Conservation (phyloP, 2,888 invertebrate genomes). For the Nemotelus nigrinus region DNA sequence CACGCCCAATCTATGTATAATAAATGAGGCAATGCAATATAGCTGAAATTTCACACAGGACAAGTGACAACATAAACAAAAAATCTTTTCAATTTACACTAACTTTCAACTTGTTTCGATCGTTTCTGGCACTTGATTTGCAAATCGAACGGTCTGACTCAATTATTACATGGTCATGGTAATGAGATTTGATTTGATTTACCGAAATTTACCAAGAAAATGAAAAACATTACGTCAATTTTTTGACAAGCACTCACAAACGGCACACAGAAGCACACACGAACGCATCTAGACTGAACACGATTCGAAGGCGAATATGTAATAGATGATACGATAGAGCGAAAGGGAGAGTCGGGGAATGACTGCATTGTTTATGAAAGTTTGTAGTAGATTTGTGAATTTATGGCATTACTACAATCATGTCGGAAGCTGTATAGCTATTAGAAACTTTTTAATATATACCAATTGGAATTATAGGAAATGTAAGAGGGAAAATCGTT, state of each 20-base stretch:
- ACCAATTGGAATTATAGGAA: no score
- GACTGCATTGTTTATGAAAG: not conserved
- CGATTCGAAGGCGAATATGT: not conserved
- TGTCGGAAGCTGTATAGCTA: not conserved
- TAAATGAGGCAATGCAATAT: slow-evolving; percentile 6
- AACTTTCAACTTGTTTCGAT: not conserved
- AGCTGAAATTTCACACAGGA: slow-evolving; percentile 16
- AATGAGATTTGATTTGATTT: slow-evolving; percentile 32
- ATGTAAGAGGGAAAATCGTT: no score
- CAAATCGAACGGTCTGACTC: not conserved
- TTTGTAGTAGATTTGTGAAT: not conserved
- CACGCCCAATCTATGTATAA: slow-evolving; percentile 1
- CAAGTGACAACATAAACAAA: slow-evolving; percentile 42
- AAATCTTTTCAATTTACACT: slow-evolving; percentile 18
- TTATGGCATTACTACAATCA: not conserved
- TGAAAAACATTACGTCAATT: slow-evolving; percentile 49
- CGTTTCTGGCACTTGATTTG: not conserved
- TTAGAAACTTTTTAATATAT: no score
- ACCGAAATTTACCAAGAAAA: slow-evolving; percentile 36
- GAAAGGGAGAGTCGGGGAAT: not conserved
- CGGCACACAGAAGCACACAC: slow-evolving; percentile 23
- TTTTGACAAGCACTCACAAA: slow-evolving; percentile 45
- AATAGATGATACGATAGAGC: not conserved
- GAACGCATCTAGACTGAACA: not conserved
- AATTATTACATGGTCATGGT: not conserved